Evolutionary conservation across 2,888 invertebrate genomes (phyloP).

Genomic region (Microdon myrmicae): DNA sequence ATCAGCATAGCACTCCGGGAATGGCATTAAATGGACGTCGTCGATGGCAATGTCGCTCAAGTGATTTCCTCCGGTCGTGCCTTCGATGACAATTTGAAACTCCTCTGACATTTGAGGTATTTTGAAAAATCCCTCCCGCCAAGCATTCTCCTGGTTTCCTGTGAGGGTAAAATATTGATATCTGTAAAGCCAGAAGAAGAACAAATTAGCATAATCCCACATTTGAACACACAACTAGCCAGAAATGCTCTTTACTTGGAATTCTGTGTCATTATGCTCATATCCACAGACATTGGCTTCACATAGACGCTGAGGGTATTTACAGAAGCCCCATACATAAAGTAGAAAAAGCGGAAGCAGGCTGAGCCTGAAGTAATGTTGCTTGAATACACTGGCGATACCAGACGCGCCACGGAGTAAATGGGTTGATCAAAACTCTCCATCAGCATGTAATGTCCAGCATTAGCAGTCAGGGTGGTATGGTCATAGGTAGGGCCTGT

Average conservation of each 20-base stretch:
- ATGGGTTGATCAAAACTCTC: slow-evolving; percentile 74
- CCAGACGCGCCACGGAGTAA: slow-evolving; percentile 77
- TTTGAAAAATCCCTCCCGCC: slow-evolving; percentile 71
- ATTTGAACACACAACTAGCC: not conserved
- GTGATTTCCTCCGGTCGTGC: slow-evolving; percentile 73
- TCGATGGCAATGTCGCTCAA: slow-evolving; percentile 85
- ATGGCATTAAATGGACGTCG: slow-evolving; percentile 75
- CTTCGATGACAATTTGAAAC: slow-evolving; percentile 80
- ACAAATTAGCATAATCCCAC: slow-evolving; percentile 13
- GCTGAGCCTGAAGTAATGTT: slow-evolving; percentile 65
- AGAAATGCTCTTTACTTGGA: slow-evolving; percentile 6
- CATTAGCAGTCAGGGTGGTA: slow-evolving; percentile 70
- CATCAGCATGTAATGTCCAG: slow-evolving; percentile 85
- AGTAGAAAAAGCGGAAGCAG: slow-evolving; percentile 78
- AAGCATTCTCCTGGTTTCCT: slow-evolving; percentile 77
- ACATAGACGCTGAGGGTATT: slow-evolving; percentile 70
- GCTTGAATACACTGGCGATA: slow-evolving; percentile 76
- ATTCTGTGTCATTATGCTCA: slow-evolving; percentile 54
- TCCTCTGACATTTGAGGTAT: slow-evolving; percentile 67
- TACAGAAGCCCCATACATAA: slow-evolving; percentile 78
- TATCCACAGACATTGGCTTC: slow-evolving; percentile 64
- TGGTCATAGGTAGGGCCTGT: slow-evolving; percentile 84
- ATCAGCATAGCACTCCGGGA: slow-evolving; percentile 54
- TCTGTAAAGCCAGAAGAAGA: slow-evolving; percentile 43
- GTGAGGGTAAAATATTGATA: slow-evolving; percentile 71